phyloP scores from a whole-genome alignment of 30 jellyfish, hydroid and myxozoan genomes.

The Hydractinia symbiolongicarpus region DNA sequence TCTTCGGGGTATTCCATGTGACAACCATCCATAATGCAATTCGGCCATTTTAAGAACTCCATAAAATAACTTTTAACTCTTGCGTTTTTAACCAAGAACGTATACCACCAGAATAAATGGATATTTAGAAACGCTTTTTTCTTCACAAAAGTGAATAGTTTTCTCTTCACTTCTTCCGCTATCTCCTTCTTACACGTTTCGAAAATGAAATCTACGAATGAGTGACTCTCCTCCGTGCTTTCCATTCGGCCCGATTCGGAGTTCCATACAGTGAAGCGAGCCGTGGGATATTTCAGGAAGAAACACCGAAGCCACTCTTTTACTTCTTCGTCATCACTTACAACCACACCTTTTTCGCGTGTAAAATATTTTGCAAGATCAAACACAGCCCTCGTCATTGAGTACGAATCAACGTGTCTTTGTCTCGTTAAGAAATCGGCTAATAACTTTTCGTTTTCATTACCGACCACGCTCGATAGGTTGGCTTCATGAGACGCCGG shows the following conservation, averaged over 20 bases:
- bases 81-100: background rate
- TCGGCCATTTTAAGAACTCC: constrained; percentile 7
- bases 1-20: background rate
- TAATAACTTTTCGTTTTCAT: background rate
- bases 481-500: too few species aligned
- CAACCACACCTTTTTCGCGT: background rate
- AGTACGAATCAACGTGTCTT: constrained; percentile 6
- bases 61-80: background rate
- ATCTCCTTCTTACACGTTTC: background rate
- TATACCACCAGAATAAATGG: constrained; percentile 5
- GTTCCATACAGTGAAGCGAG: constrained; percentile 8
- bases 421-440: constrained; percentile 16
- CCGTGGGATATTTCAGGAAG: constrained; percentile 12
- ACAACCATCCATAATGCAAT: constrained; percentile 4
- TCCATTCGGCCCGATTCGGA: constrained; percentile 3
- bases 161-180: constrained; percentile 14
- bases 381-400: constrained; percentile 5
- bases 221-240: background rate
- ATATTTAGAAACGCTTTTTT: background rate
- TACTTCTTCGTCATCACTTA: background rate
- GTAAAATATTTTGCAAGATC: constrained; percentile 2
- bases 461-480: background rate
- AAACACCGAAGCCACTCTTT: background rate
- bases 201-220: background rate
- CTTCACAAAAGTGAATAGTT: background rate